Base-by-base conservation (phyloP, 2,113 vertebrate genomes). In the Chloroceryle aenea region DNA sequence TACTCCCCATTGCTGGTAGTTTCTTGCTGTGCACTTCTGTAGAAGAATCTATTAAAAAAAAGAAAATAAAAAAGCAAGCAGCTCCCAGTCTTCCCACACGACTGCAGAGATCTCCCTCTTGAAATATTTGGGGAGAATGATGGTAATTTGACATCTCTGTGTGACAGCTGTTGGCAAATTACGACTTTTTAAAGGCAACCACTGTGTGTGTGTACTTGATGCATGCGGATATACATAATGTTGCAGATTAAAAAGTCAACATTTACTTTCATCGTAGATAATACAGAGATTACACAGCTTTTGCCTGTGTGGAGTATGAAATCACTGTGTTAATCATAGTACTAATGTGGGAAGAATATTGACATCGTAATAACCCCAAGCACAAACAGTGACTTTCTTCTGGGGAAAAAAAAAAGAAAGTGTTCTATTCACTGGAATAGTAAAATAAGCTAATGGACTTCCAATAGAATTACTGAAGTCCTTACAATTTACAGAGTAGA, bases 141-240 rank as follows among this genome's bases (percentile, higher is more conserved):
- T 86, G 79, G 76, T 93, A 92, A 93, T 96, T 96, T 87, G 76
- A 75, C 93, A 90, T 95, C 95, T 93, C 93, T 93, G 79, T 74
- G 61, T 93, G 92, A 47, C 92, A 95, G 76, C 85, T 96, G 83
- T 89, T 81, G 82, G 79, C 76, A 87, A 96, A 96, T 93, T 87
- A 94, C 3, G 27, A 78, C 76, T 85, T 96, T 90, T 94, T 81
- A 90, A 64, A 89, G 86, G 83, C 85, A 84, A 45, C 76, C 64
- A 34, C 88, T 78, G 85, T 61, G 82, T 95, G 20, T 93, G 30
- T 90, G 82, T 77, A 62, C 67, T 94, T 80, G 64, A 56, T 92
- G 42, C 90, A 74, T 88, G 66, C 68, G 93, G 71, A 93, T 63
- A 75, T 61, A 78, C 64, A 80, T 52, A 74, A 73, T 74, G 82